Evolutionary conservation across 1,140 invertebrate genomes (phyloP), one percentile per base, ranked within the genome.

Genomic region (Diachasma alloeum): DNA sequence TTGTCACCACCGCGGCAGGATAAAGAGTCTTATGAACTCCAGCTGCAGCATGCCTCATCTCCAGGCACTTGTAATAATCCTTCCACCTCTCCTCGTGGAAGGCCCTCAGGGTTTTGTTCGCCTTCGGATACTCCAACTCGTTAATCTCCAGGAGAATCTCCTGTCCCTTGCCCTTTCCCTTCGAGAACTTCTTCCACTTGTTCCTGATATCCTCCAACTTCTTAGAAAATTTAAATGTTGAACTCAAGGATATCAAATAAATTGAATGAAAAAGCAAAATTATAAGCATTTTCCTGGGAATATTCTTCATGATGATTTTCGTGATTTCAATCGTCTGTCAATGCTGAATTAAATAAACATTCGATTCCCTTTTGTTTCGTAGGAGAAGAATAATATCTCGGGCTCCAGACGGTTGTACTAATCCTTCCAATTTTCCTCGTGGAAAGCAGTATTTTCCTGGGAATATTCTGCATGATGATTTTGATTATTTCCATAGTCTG

Each of bases 11-110:
- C 0, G 88, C 87, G 79, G 83, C 83, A 0, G 90, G 91, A 63
- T 82, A 84, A 4, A 83, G 78, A 8, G 83, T 84, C 36, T 77
- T 85, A 70, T 87, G 78, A 9, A 74, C 19, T 42, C 83, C 84
- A 8, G 86, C 78, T 78, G 82, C 77, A 8, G 78, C 78, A 36
- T 86, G 80, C 82, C 85, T 82, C 22, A 82, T 70, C 69, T 82
- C 80, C 48, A 92, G 82, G 82, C 91, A 92, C 10, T 85, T 48
- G 63, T 92, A 91, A 84, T 92, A 91, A n/a, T 87, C 81, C 22
- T 88, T 39, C 91, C 91, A 92, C 75, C 88, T 85, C 19, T 87
- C 76, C 74, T 75, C 79, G 71, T 91, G 85, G 71, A 87, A 81
- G 48, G 86, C 69, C 77, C 82, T 69, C 39, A 85, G 81, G 42